Evolutionary conservation across 2,888 invertebrate genomes (phyloP), one percentile per base, ranked within the genome.

Genomic region (Sceliomorpha sp.): DNA sequence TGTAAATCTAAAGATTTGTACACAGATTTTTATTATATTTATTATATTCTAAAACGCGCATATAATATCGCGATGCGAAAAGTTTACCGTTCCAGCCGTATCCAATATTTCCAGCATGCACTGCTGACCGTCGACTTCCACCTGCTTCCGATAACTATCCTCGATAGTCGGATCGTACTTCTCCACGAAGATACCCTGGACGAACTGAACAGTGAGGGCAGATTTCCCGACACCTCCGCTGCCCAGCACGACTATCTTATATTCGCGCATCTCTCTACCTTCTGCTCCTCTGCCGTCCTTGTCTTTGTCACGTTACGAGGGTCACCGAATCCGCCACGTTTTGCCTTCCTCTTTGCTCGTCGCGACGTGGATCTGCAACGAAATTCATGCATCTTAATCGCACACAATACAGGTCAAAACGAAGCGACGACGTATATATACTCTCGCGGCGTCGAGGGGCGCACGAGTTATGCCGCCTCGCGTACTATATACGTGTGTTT

Each of bases 91-190:
- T 88, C 99, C 99, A 82, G 99, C 99, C 74, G 99, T 99, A 91
- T 99, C 99, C 88, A 99, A 91, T 84, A 99, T 99, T 91, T 99
- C 99, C 85, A 99, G 92, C 98, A 99, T 99, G 90, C 99, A 99
- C 90, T 99, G 99, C 89, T 98, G 98, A 48, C 98, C 98, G 89
- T 99, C 99, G 73, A 99, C 98, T 91, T 99, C 99, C 77, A 99
- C 98, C 92, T 99, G 98, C 92, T 99, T 99, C 89, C 99, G 93
- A 91, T 99, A 99, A 90, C 98, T 98, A 92, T 99, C 99, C 91
- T 99, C 99, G 88, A 99, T 99, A 84, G 99, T 99, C 74, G 99
- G 99, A 91, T 99, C 99, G 90, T 96, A 99, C 91, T 99, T 99
- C 91, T 99, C 99, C 82, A 99, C 99, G 91, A 99, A 99, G 89